Evolutionary conservation across 2,113 vertebrate genomes (phyloP), one percentile per base, ranked within the genome.

Genomic region (Ellobius talpinus): DNA sequence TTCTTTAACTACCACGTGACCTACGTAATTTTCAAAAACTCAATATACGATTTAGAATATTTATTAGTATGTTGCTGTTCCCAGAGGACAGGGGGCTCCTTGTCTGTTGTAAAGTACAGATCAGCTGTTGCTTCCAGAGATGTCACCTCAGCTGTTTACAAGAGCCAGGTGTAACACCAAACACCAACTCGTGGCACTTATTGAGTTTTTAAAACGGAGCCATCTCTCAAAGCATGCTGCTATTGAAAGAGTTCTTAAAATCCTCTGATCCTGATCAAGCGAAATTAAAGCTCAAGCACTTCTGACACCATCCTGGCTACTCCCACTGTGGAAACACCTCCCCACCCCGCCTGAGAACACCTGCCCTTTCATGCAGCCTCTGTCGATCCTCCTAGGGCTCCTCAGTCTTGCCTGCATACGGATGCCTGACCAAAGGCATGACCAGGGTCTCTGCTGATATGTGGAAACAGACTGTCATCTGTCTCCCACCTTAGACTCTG

Each of bases 1-100:
- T 95, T 82, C 70, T 95, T 61, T 85, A 61, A 92, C 74, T 42
- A 79, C 26, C 42, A 45, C 84, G 77, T 86, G 74, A 66, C 36
- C 39, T 55, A 45, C 70, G 29, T 21, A 73, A 91, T 86, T 96
- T 79, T 79, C 66, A 17, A 95, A 96, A 90, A 7, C 19, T 85
- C 68, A 94, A 36, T 87, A 70, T 65, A 91, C 77, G 23, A 84
- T 89, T 92, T 95, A 93, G 89, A 70, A 90, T 90, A 84, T 39
- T 88, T 70, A 68, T 24, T 66, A 95, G n/a, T 88, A 82, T 58
- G 91, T 81, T 45, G 24, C 58, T 90, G 89, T 81, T 94, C 45
- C 45, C 89, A 74, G 89, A 87, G 73, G 82, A 45, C 8, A 39
- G 24, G 55, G 52, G 12, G 39, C 14, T 96, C 42, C 55, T 52